Evolutionary conservation across 2,888 invertebrate species (phyloP).

Genomic region (Brachypalpus laphriformis): DNA sequence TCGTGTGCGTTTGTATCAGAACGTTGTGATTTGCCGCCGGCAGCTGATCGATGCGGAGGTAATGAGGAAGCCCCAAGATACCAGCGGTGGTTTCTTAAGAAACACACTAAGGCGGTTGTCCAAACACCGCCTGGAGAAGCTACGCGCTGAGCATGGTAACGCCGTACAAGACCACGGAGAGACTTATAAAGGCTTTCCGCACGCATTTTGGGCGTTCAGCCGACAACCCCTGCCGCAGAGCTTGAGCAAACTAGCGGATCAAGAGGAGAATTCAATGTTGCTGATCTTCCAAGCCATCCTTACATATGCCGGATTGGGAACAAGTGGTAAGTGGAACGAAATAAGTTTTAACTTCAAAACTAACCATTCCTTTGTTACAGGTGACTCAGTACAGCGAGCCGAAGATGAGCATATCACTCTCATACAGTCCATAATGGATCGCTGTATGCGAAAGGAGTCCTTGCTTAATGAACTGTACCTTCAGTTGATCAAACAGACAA

Average conservation of each 20-base stretch:
- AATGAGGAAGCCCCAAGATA: constrained; percentile 91
- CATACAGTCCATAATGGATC: constrained; percentile 94
- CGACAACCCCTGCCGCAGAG: constrained; percentile 91
- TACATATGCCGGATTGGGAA: constrained; percentile 93
- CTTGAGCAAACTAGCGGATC: constrained; percentile 92
- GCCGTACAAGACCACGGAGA: constrained; percentile 89
- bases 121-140: constrained; percentile 91
- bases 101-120: constrained; percentile 94
- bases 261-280: constrained; percentile 92
- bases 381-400: constrained; percentile 87
- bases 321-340: constrained; percentile 84
- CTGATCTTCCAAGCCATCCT: constrained; percentile 95
- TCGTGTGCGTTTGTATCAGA: constrained; percentile 93
- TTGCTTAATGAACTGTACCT: constrained; percentile 94
- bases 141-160: constrained; percentile 87
- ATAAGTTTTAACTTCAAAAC: not conserved
- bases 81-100: constrained; percentile 92
- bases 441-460: constrained; percentile 94
- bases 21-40: constrained; percentile 91
- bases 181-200: constrained; percentile 93
- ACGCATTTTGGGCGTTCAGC: constrained; percentile 95
- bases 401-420: constrained; percentile 95
- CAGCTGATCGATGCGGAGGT: constrained; percentile 92
- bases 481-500: constrained; percentile 96
- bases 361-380: constrained; percentile 77